Base-by-base conservation (phyloP, 2,113 vertebrate species). In the Struthio camelus region DNA sequence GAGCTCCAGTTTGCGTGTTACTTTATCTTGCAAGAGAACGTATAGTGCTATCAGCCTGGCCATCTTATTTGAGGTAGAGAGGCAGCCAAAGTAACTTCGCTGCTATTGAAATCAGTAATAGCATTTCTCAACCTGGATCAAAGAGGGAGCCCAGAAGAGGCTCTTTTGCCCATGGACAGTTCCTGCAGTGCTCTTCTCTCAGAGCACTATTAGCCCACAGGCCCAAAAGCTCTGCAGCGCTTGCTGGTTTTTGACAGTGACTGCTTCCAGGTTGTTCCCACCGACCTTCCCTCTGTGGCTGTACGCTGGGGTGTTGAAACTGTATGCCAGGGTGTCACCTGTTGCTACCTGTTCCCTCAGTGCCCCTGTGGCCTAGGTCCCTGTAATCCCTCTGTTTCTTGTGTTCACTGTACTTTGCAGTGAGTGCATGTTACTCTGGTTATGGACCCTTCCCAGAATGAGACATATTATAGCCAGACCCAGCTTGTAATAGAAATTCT, bases 401-500 rank as follows among this genome's bases (percentile, higher is more conserved):
- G 25, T 15, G 6, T 23, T 58, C 28, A 76, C 8, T 58, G 12
- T 58, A 6, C 7, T 70, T 69, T 54, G 3, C 19, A 30, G 25
- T 28, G 5, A 5, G 3, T 9, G 27, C 6, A 1, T 50, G 20
- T 22, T 75, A 66, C 12, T n/a, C n/a, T n/a, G n/a, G n/a, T n/a
- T n/a, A n/a, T n/a, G n/a, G n/a, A n/a, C n/a, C n/a, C n/a, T n/a
- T n/a, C n/a, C n/a, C n/a, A n/a, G n/a, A 80, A n/a, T 20, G 14
- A 5, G 1, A 2, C 28, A 14, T n/a, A n/a, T 5, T 77, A 13
- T 12, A 56, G 4, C 14, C 17, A 34, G 3, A 67, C 6, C 3
- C 7, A n/a, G 4, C 32, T 78, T 34, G 9, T 14, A 76, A 54
- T 2, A 67, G 5, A 58, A 81, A 53, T 23, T 34, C 32, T 53